Base-by-base conservation (phyloP, 2,797 vertebrate genomes). In the Spatula versicolor region DNA sequence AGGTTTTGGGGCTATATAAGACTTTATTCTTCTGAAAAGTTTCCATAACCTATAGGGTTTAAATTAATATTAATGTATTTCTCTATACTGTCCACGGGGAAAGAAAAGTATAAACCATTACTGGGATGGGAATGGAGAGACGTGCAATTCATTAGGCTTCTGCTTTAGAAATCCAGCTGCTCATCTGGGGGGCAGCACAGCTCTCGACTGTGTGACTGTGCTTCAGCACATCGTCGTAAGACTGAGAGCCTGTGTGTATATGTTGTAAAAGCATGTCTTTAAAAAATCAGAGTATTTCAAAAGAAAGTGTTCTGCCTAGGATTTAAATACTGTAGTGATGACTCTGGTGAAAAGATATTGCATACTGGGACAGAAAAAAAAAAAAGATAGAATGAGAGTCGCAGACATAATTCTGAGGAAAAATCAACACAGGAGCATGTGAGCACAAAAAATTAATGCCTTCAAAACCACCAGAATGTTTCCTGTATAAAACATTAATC, bases 61-160 rank as follows among this genome's bases (percentile, higher is more conserved):
- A 68, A 86, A 68, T 75, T 46, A 77, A 21, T 74, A 66, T 62
- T 75, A 60, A 88, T 63, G 9, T 74, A 30, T 80, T 83, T 95
- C 31, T 84, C 2, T 35, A 2, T 66, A 28, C 25, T 67, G 9
- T 71, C 68, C 0, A 0, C 1, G 0, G 54, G 78, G 55, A 87
- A 69, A 72, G 30, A 68, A n/a, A 81, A 69, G 14, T 63, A 60
- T 28, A 79, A 26, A 33, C n/a, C 26, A 30, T 62, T 69, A 11
- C 43, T 80, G 60, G 6, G 7, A 43, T 92, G 8, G 30, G 37
- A 83, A 80, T 13, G 30, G 59, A 68, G 37, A 35, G 67, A 43
- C n/a, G 22, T 4, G 5, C 46, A 22, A 58, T 81, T 82, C 48
- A 73, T 73, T 72, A 50, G 37, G 14, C 22, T 54, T 50, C 25